Percentiles rank a stretch among this genome's conserved stretches.
Evolutionary conservation across 2,113 vertebrate genomes (phyloP).

Genomic region (Urocitellus parryii): DNA sequence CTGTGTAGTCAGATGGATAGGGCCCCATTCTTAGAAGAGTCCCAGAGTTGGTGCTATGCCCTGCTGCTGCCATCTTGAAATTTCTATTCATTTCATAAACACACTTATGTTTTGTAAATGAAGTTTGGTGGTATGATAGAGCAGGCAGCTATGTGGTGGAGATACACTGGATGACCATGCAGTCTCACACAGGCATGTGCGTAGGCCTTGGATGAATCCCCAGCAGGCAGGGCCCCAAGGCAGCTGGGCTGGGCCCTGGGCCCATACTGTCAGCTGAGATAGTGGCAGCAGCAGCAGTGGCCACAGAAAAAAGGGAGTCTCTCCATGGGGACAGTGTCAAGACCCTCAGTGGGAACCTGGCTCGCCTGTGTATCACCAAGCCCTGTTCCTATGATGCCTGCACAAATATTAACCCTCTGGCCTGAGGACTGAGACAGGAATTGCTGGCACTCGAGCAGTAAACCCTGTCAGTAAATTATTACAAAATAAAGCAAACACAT

Average conservation of each 20-base stretch:
- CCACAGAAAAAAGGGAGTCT: background rate
- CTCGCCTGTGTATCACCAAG: background rate
- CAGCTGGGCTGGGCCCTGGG: background rate
- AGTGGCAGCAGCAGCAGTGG: background rate
- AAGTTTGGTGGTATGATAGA: background rate
- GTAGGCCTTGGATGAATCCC: background rate
- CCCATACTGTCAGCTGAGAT: background rate
- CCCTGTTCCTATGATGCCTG: background rate
- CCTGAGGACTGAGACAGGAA: background rate
- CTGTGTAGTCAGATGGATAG: background rate
- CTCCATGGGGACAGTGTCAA: background rate
- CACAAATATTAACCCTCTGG: background rate
- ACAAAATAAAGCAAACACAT: background rate
- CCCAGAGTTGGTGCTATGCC: background rate
- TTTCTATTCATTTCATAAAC: background rate
- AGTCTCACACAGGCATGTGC: too few relatives aligned
- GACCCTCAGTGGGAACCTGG: background rate
- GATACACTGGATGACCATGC: background rate
- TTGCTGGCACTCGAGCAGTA: background rate
- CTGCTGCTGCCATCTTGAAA: background rate
- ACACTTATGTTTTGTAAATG: background rate
- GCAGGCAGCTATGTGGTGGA: background rate
- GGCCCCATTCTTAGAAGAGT: background rate
- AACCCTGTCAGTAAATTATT: conserved; percentile 23
- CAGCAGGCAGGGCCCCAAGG: background rate